Evolutionary conservation across 2,888 invertebrate species (phyloP).

Genomic region (Sphaerophoria rueppellii): DNA sequence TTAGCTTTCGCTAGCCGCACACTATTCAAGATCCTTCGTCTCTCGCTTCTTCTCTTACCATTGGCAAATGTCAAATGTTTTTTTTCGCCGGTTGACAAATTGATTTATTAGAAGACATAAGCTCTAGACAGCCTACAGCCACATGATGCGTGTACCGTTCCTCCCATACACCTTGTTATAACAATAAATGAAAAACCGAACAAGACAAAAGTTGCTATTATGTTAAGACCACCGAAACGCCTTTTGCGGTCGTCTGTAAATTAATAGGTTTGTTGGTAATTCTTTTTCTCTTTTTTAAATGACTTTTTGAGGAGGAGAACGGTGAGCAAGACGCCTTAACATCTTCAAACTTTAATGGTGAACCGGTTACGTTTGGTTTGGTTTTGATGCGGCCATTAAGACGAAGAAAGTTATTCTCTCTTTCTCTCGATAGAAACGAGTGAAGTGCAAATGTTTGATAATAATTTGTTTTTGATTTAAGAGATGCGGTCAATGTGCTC

Average conservation of each 20-base stretch:
- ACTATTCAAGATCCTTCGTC: slow-evolving; percentile 1
- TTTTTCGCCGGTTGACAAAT: slow-evolving; percentile 46
- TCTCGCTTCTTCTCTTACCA: background rate
- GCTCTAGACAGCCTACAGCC: slow-evolving; percentile 1
- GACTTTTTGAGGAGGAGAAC: background rate
- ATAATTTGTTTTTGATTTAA: background rate
- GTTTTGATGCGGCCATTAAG: background rate
- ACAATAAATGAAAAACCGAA: slow-evolving; percentile 34
- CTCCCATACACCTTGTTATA: slow-evolving; percentile 22
- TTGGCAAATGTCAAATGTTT: too few species aligned
- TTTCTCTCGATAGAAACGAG: background rate
- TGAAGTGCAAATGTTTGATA: slow-evolving; percentile 3
- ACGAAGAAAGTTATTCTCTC: slow-evolving; percentile 23
- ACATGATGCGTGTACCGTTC: slow-evolving; percentile 9
- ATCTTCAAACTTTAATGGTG: background rate
- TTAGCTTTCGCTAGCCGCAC: background rate
- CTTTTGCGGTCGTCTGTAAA: slow-evolving; percentile 33
- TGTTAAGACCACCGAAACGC: slow-evolving; percentile 25
- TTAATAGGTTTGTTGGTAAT: slow-evolving; percentile 9
- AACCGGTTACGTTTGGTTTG: slow-evolving; percentile 29
- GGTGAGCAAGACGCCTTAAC: background rate
- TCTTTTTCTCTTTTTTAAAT: background rate
- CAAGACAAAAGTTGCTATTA: slow-evolving; percentile 7
- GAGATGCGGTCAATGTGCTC: slow-evolving; percentile 21
- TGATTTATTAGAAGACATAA: slow-evolving; percentile 38